These are phyloP conservation scores for Gopherus flavomarginatus DNA, from an alignment of 2,113 vertebrate genomes.

Conservation along the genomic window DNA sequence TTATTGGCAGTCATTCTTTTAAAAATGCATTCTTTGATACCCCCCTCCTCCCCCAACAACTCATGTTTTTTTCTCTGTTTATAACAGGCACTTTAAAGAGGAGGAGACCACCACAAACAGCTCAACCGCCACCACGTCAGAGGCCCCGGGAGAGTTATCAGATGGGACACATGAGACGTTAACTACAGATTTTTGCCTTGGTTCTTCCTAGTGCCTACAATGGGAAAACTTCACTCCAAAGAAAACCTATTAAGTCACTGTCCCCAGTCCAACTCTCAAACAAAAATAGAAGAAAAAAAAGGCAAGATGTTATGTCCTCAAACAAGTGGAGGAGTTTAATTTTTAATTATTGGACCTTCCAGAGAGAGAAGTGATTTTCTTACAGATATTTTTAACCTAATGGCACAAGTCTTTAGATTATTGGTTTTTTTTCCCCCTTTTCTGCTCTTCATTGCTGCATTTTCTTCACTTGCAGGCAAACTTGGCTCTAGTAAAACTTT, in stretches of 20 bases:
- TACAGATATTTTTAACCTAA: constrained; percentile 76
- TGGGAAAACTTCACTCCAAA: constrained; percentile 97
- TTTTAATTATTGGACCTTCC: constrained; percentile 73
- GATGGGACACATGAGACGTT: constrained; percentile 93
- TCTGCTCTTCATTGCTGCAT: constrained; percentile 80
- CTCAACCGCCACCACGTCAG: constrained; percentile 88
- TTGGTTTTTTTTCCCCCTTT: constrained; percentile 58
- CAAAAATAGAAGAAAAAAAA: constrained; percentile 72
- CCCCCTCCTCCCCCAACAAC: neutral
- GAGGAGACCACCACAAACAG: constrained; percentile 85
- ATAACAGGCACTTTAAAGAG: constrained; percentile 92
- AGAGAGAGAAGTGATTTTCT: constrained; percentile 72
- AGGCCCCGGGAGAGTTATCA: constrained; percentile 89
- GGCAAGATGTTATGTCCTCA: constrained; percentile 72
- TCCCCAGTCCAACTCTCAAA: constrained; percentile 79
- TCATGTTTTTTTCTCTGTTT: neutral
- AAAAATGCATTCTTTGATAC: neutral
- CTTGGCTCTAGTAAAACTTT: constrained; percentile 80
- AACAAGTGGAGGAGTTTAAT: constrained; percentile 73
- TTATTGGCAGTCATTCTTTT: neutral
- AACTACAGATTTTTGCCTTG: constrained; percentile 90
- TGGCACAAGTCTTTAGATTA: constrained; percentile 77
- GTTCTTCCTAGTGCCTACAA: constrained; percentile 97
- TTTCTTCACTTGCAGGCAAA: constrained; percentile 84
- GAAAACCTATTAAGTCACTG: constrained; percentile 90